A percentile compares a stretch with the other conserved stretches of the same genome.
Evolutionary conservation across 2,797 vertebrate genomes (phyloP).

Genomic region (Macrochelys suwanniensis): DNA sequence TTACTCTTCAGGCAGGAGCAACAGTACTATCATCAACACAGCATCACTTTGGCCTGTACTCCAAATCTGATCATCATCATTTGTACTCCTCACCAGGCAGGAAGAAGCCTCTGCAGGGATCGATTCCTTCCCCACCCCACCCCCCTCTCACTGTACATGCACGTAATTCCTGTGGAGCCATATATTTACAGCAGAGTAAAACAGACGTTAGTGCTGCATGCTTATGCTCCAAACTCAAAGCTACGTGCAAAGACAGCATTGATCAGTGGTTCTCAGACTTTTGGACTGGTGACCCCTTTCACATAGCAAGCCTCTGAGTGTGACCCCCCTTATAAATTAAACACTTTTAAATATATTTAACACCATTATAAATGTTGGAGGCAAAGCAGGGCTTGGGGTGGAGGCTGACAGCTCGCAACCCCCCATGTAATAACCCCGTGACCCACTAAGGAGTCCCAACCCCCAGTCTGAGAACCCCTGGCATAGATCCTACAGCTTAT

Average conservation of each 20-base stretch:
- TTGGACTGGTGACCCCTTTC: no score
- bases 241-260: background rate
- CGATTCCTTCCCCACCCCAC: background rate
- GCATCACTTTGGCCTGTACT: background rate
- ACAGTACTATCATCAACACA: background rate
- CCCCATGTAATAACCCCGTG: no score
- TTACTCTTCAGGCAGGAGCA: background rate
- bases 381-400: no score
- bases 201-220: background rate
- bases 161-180: background rate
- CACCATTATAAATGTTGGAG: no score
- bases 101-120: background rate
- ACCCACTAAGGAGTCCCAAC: no score
- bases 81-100: background rate
- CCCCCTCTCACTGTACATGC: background rate
- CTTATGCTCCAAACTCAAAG: background rate
- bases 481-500: background rate
- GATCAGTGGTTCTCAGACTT: background rate
- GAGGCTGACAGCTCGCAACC: no score
- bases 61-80: background rate
- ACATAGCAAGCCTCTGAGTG: no score
- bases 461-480: no score
- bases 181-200: rapidly evolving
- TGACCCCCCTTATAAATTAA: no score
- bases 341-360: no score